These are phyloP conservation scores for Gadopsis marmoratus DNA, from an alignment of 2,797 vertebrate species.

Conservation along the genomic window DNA sequence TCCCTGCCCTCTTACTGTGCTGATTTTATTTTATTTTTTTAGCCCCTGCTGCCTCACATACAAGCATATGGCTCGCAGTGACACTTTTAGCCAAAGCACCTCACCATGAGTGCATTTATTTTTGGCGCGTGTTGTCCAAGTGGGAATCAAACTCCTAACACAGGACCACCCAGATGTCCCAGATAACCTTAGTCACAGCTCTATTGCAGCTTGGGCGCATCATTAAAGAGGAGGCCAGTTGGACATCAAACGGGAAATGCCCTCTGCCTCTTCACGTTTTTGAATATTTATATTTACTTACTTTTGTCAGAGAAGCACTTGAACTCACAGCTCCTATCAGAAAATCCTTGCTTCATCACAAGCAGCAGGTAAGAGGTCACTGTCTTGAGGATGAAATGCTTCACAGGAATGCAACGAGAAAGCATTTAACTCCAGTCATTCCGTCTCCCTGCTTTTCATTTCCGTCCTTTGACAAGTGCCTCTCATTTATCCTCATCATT, in stretches of 20 bases:
- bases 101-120: conserved; percentile 45
- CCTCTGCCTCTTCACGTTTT: conserved; percentile 14
- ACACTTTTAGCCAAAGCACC: conserved; percentile 11
- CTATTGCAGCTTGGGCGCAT: background rate
- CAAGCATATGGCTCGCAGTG: conserved; percentile 19
- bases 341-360: background rate
- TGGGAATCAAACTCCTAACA: conserved; percentile 40
- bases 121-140: conserved; percentile 28
- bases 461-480: conserved; percentile 51
- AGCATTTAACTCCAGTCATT: conserved; percentile 32
- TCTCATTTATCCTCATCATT: conserved; percentile 45
- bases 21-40: conserved; percentile 13
- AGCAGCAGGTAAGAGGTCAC: conserved; percentile 35
- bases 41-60: conserved; percentile 20
- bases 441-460: conserved; percentile 48
- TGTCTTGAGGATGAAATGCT: conserved; percentile 17
- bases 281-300: conserved; percentile 5
- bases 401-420: conserved; percentile 19
- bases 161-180: conserved; percentile 43
- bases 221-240: conserved; percentile 32
- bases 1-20: background rate
- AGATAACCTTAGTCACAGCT: conserved; percentile 42
- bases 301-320: conserved; percentile 24
- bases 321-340: background rate
- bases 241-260: conserved; percentile 25